These are phyloP conservation scores for Chaitophorus viminalis DNA, from an alignment of 2,888 invertebrate species.

Conservation along the genomic window DNA sequence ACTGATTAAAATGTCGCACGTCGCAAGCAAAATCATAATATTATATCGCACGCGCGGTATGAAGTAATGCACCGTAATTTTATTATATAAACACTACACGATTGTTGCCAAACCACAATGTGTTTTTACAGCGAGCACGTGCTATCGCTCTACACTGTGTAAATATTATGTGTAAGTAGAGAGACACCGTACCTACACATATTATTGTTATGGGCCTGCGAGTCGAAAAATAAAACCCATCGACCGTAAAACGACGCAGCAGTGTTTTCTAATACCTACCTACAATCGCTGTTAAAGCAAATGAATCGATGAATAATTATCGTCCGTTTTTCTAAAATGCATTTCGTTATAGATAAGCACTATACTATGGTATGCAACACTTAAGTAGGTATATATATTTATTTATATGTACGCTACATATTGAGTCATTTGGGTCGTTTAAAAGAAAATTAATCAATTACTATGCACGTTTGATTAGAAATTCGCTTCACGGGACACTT, in stretches of 20 bases:
- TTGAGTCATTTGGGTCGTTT: background rate
- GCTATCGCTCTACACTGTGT: background rate
- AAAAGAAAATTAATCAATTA: background rate
- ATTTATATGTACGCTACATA: background rate
- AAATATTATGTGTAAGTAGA: no score
- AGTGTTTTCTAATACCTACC: background rate
- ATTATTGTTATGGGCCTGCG: background rate
- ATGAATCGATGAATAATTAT: background rate
- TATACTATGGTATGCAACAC: no score
- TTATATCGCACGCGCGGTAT: background rate
- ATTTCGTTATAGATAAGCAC: background rate
- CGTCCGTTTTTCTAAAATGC: background rate
- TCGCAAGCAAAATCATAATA: background rate
- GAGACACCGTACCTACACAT: background rate
- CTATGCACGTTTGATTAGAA: background rate
- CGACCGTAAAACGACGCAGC: no score
- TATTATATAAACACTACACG: background rate
- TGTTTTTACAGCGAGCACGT: background rate
- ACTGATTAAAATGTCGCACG: background rate
- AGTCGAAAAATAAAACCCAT: no score
- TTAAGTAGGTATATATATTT: no score
- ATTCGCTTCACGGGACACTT: background rate
- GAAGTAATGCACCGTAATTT: background rate
- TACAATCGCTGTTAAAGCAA: background rate
- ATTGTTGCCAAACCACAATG: background rate